phyloP scores from a whole-genome alignment of 2,797 vertebrate genomes.

The Sitta carolinensis region DNA sequence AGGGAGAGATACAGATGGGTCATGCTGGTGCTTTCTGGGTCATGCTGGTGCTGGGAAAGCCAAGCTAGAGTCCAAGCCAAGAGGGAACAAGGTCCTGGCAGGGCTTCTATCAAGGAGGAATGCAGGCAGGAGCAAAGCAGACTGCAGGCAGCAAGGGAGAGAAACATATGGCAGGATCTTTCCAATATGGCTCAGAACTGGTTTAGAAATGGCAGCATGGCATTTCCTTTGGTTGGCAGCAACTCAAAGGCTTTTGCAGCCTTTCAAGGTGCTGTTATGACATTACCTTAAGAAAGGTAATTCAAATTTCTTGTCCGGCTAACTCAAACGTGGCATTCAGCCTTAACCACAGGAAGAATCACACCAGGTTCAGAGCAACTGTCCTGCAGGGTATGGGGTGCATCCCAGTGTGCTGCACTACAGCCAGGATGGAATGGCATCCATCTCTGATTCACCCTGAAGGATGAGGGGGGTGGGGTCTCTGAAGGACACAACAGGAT shows the following conservation, averaged over 20 bases:
- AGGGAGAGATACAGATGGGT: neutral
- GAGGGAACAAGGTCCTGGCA: neutral
- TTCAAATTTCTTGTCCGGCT: neutral
- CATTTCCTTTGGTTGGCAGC: neutral
- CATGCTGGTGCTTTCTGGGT: neutral
- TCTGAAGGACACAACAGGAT: neutral
- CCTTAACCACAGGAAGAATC: neutral
- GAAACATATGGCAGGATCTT: neutral
- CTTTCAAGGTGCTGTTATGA: neutral
- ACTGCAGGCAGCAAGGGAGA: neutral
- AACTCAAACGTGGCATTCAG: neutral
- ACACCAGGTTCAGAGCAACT: neutral
- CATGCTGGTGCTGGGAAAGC: neutral
- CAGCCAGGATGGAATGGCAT: neutral
- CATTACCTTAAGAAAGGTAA: conserved; percentile 25
- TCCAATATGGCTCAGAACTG: neutral
- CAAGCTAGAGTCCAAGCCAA: neutral
- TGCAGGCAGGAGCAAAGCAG: neutral
- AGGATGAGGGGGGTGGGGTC: neutral
- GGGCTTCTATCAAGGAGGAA: neutral
- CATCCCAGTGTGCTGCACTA: neutral
- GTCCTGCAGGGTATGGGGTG: accelerated
- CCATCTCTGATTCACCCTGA: neutral
- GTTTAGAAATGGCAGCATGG: neutral
- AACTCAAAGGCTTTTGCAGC: neutral